Percentiles rank a stretch among this genome's conserved stretches.
phyloP scores from a whole-genome alignment of 2,113 vertebrate genomes.

The Tyrannus savana region DNA sequence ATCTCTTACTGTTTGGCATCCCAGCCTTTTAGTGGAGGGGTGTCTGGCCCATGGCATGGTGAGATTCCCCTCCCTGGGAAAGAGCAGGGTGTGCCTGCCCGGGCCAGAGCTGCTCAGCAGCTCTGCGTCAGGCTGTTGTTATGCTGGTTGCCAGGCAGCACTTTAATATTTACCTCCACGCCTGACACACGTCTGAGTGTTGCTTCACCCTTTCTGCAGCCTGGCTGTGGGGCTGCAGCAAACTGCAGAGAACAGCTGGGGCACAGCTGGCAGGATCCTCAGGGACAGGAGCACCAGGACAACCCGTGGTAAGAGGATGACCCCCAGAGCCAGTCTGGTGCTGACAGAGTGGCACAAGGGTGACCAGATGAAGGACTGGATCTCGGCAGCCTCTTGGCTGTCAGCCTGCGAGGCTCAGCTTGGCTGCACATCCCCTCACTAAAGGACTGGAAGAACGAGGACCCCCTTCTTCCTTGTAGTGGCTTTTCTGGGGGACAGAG shows the following conservation, averaged over 20 bases:
- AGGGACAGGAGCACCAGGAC: neutral
- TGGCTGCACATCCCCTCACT: neutral
- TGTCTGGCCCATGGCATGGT: accelerated
- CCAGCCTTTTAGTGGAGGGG: accelerated
- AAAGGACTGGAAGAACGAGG: neutral
- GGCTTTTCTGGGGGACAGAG: accelerated
- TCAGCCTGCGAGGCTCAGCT: accelerated
- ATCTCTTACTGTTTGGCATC: neutral
- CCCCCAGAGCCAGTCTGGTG: neutral
- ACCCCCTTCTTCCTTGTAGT: accelerated
- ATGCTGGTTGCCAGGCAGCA: conserved; percentile 50
- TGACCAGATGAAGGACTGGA: neutral
- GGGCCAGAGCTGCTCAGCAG: neutral
- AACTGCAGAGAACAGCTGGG: neutral
- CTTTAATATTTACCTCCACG: conserved; percentile 58
- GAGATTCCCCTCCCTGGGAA: neutral
- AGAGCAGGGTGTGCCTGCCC: neutral
- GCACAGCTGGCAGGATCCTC: accelerated
- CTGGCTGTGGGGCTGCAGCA: neutral
- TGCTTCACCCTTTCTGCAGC: neutral
- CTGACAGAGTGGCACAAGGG: neutral
- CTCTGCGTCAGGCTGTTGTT: conserved; percentile 11
- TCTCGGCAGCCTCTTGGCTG: too few relatives aligned
- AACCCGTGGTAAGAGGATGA: accelerated
- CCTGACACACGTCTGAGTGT: neutral